Evolutionary conservation across 2,797 vertebrate species (phyloP).

Genomic region (Cuniculus paca): DNA sequence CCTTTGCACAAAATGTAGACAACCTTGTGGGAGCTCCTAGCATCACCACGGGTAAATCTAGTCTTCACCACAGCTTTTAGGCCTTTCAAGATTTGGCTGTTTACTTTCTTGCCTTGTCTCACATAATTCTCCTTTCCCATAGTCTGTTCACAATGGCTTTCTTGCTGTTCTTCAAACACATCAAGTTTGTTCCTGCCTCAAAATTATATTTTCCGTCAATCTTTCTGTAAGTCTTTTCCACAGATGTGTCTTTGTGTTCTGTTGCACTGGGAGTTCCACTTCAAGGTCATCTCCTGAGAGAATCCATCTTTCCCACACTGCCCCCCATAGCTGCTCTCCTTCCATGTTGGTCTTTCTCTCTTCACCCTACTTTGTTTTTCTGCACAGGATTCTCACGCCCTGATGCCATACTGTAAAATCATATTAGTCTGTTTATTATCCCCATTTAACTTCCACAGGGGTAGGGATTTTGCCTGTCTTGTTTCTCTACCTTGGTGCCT

Average conservation of each 20-base stretch:
- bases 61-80: background rate
- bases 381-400: background rate
- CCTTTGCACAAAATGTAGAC: background rate
- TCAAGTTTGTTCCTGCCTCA: background rate
- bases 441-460: background rate
- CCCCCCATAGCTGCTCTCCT: background rate
- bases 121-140: fast-evolving
- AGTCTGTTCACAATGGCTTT: background rate
- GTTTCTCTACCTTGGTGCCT: background rate
- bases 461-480: background rate
- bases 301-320: background rate
- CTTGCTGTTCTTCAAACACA: background rate
- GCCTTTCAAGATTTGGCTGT: background rate
- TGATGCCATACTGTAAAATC: background rate
- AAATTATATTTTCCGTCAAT: background rate
- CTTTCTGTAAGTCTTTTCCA: background rate
- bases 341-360: background rate
- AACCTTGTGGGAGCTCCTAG: background rate
- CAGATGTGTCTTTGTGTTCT: background rate
- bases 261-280: background rate
- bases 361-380: background rate
- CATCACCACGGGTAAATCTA: background rate
- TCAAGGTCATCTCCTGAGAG: background rate
- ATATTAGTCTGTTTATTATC: slow-evolving; percentile 1
- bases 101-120: background rate